A percentile compares a stretch with the other conserved stretches of the same genome.
Evolutionary conservation across 2,888 invertebrate genomes (phyloP).

Genomic region (Branchipolynoe longqiensis): DNA sequence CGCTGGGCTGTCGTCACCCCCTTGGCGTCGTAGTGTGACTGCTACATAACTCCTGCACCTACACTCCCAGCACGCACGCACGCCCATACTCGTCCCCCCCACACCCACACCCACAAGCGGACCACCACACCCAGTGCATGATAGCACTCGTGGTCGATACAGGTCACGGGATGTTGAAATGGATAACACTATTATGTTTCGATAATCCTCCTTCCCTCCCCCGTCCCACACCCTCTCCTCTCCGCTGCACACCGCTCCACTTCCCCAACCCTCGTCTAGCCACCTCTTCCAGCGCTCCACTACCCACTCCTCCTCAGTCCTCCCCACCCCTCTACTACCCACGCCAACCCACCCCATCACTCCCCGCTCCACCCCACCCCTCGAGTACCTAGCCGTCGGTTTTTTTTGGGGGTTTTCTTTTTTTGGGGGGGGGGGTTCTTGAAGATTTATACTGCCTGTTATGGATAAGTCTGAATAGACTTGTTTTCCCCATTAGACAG

Average conservation of each 20-base stretch:
- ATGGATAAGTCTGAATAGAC: too few relatives aligned
- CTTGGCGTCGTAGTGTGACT: too few relatives aligned
- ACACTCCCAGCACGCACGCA: too few relatives aligned
- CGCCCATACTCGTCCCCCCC: neutral
- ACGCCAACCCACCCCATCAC: neutral
- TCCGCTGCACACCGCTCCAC: neutral
- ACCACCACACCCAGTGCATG: slow-evolving; percentile 22
- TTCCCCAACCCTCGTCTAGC: neutral
- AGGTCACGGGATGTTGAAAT: slow-evolving; percentile 21
- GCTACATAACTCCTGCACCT: too few relatives aligned
- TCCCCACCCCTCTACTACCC: neutral
- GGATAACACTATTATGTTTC: neutral
- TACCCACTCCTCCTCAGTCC: neutral
- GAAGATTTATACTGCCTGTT: too few relatives aligned
- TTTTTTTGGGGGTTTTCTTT: too few relatives aligned
- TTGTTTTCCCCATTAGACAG: too few relatives aligned
- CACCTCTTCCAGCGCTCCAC: neutral
- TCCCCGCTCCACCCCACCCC: neutral
- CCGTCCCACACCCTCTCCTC: neutral
- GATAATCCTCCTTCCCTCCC: neutral
- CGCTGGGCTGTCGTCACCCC: too few relatives aligned
- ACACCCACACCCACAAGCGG: slow-evolving; percentile 8
- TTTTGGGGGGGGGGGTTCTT: too few relatives aligned
- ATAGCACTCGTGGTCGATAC: slow-evolving; percentile 17
- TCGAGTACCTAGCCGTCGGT: too few relatives aligned